phyloP scores from a whole-genome alignment of 30 jellyfish, hydroid and myxozoan genomes.

The Pseudorhiza aurosa region DNA sequence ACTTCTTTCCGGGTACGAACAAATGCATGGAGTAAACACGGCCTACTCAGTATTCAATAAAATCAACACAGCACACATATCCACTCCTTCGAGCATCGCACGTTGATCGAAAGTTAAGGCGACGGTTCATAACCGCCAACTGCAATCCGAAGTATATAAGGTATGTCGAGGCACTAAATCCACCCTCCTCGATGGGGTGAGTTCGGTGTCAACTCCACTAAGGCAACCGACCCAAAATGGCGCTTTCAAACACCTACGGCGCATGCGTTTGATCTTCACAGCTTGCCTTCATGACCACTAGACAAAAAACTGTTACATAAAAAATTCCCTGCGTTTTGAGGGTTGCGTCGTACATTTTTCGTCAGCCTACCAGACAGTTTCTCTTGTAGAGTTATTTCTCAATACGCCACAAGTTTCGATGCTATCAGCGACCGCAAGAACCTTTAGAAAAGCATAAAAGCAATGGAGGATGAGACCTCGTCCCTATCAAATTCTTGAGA shows the following conservation, averaged over 20 bases:
- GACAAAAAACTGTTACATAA: no score
- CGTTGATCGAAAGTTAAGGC: not conserved
- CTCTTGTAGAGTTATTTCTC: no score
- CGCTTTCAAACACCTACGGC: slow-evolving; percentile 31
- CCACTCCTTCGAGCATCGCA: not conserved
- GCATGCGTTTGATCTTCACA: slow-evolving; percentile 61
- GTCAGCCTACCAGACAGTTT: no score
- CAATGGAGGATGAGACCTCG: no score
- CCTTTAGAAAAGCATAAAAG: no score
- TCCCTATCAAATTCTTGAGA: no score
- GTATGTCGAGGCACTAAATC: not conserved
- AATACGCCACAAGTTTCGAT: no score
- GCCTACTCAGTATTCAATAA: slow-evolving; percentile 7
- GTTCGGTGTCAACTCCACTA: slow-evolving; percentile 21
- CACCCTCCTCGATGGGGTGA: slow-evolving; percentile 40
- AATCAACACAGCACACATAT: not conserved
- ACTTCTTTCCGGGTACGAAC: slow-evolving; percentile 77
- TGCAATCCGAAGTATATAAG: not conserved
- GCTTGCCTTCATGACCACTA: slow-evolving; percentile 15
- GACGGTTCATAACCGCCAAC: not conserved
- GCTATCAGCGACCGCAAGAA: no score
- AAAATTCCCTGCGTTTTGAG: no score
- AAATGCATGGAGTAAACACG: slow-evolving; percentile 44
- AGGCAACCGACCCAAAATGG: slow-evolving; percentile 71
- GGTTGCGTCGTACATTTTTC: no score